phyloP scores from a whole-genome alignment of 2,888 invertebrate genomes.

The Drosophila prostipennis region DNA sequence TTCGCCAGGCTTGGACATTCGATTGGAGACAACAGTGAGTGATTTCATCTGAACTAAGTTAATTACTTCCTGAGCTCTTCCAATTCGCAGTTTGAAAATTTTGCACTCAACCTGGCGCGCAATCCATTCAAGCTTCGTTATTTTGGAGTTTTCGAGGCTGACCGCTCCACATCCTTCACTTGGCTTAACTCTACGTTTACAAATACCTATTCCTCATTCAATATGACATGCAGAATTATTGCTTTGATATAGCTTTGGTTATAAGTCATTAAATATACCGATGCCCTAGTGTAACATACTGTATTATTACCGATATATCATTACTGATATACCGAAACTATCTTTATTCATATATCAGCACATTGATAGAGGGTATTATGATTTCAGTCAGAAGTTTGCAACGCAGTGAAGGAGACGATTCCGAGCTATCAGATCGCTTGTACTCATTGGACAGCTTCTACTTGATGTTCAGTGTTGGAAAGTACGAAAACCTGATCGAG shows the following conservation, averaged over 20 bases:
- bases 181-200: conserved; percentile 37
- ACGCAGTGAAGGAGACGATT: too few relatives aligned
- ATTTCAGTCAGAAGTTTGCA: too few relatives aligned
- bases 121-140: conserved; percentile 41
- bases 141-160: conserved; percentile 13
- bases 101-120: conserved; percentile 38
- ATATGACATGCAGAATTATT: conserved; percentile 39
- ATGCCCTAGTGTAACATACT: too few relatives aligned
- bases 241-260: not conserved
- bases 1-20: conserved; percentile 31
- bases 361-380: too few relatives aligned
- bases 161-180: not conserved
- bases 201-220: conserved; percentile 45
- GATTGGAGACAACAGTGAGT: conserved; percentile 32
- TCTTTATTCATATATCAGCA: too few relatives aligned
- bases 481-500: too few relatives aligned
- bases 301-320: too few relatives aligned
- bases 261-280: too few relatives aligned
- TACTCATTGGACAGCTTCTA: too few relatives aligned
- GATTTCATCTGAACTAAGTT: not conserved
- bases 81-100: conserved; percentile 16
- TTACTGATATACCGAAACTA: too few relatives aligned
- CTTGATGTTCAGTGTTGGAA: too few relatives aligned
- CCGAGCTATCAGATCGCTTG: too few relatives aligned
- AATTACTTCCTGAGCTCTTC: not conserved